phyloP scores from a whole-genome alignment of 2,797 vertebrate genomes.

The Falco naumanni region DNA sequence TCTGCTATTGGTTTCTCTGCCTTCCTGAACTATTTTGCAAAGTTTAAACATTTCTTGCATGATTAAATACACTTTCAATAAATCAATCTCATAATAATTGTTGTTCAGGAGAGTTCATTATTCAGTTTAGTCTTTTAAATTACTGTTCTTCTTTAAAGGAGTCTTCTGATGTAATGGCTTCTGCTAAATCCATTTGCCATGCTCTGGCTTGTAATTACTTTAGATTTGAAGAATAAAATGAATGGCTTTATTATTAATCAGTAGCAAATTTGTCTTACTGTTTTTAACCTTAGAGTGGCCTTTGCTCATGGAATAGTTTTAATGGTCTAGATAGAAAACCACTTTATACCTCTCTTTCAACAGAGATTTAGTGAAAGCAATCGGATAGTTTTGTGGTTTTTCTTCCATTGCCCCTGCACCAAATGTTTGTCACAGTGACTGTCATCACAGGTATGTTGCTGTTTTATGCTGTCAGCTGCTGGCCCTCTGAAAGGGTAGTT shows the following conservation, averaged over 20 bases:
- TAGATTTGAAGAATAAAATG: conserved; percentile 75
- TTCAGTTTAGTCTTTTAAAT: conserved; percentile 76
- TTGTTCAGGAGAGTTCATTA: conserved; percentile 75
- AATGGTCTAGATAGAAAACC: conserved; percentile 61
- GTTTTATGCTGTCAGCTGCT: background rate
- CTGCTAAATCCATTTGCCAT: conserved; percentile 75
- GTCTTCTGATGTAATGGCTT: conserved; percentile 73
- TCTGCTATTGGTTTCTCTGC: conserved; percentile 49
- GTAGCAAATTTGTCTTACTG: conserved; percentile 73
- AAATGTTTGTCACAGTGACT: conserved; percentile 32
- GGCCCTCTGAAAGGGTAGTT: background rate
- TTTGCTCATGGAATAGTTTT: conserved; percentile 67
- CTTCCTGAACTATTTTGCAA: conserved; percentile 71
- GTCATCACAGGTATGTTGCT: background rate
- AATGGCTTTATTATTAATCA: conserved; percentile 78
- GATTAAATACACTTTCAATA: conserved; percentile 76
- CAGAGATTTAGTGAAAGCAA: conserved; percentile 55
- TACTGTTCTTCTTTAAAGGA: conserved; percentile 72
- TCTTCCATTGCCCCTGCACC: background rate
- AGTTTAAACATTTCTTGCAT: conserved; percentile 74
- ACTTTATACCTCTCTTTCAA: conserved; percentile 52
- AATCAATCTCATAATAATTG: conserved; percentile 76
- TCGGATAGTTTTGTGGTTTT: background rate
- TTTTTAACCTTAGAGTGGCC: conserved; percentile 72
- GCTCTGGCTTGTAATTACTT: conserved; percentile 74